Evolutionary conservation across 2,797 vertebrate species (phyloP), one percentile per base, ranked within the genome.

Genomic region (Acropternis orthonyx): DNA sequence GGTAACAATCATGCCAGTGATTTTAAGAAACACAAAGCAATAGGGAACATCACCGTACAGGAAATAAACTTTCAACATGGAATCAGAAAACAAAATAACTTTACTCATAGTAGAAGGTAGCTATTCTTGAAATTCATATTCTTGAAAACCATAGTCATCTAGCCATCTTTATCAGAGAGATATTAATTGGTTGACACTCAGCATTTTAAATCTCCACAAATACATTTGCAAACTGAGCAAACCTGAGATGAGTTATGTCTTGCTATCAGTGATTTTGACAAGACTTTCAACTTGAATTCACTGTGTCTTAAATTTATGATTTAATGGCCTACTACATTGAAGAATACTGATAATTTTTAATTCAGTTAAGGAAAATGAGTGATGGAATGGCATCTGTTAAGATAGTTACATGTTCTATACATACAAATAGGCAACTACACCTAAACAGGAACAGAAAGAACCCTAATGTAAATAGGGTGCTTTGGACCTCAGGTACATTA

Each of bases 31-130:
- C 8, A 8, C 23, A 63, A 88, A 82, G 14, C 13, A 51, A 52
- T 0, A 0, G 2, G 9, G 15, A 46, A 44, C 0, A 0, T 30
- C n/a, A 58, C 19, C 15, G 2, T 20, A 13, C 9, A 32, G 36
- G 7, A 79, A 58, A 30, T 14, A 62, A 85, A 13, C 14, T 62
- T 68, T 12, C 17, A 55, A 26, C 17, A 61, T 10, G 34, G 5
- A 51, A 44, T 48, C 10, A 68, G 36, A 55, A 67, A 85, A 52
- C 4, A 69, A 63, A 49, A 55, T 9, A 1, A 1, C 84, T 67
- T 51, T 34, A 36, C 21, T 80, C 11, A n/a, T 21, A 65, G 14
- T 5, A 58, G 43, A 18, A 62, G 9, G 12, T 10, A 82, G 5
- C 12, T 76, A 10, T 26, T 89, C 48, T 52, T 77, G 9, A 52